Conservation (phyloP, 2,113 vertebrate species). For the Etheostoma spectabile region DNA sequence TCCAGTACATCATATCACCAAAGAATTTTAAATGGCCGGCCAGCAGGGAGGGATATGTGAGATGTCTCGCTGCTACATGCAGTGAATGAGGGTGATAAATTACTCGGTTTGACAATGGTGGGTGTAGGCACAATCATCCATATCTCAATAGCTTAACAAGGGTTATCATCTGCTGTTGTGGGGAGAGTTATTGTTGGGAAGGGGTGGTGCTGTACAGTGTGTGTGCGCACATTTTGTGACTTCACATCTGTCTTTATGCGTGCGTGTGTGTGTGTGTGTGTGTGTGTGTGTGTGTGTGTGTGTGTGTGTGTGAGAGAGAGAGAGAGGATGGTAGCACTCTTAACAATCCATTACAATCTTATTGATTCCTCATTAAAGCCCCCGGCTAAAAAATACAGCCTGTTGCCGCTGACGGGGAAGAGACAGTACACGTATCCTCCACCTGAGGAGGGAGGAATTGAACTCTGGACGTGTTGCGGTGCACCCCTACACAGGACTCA, state of each 20-base stretch:
- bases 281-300: not conserved
- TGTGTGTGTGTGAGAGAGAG: too few relatives aligned
- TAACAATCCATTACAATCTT: constrained; percentile 71
- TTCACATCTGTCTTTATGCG: not conserved
- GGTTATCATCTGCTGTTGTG: constrained; percentile 66
- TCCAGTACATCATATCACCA: constrained; percentile 24
- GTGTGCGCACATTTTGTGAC: not conserved
- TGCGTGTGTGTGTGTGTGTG: not conserved
- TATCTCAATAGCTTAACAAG: constrained; percentile 70
- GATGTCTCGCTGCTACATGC: constrained; percentile 32
- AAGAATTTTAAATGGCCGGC: constrained; percentile 16
- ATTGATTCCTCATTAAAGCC: constrained; percentile 77
- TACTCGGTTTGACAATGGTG: constrained; percentile 62
- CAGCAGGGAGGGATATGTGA: constrained; percentile 18
- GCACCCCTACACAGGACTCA: constrained; percentile 38
- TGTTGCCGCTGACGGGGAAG: constrained; percentile 48
- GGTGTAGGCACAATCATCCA: constrained; percentile 58
- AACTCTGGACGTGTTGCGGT: constrained; percentile 38
- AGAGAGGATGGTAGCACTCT: constrained; percentile 30
- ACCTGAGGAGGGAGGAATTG: constrained; percentile 47
- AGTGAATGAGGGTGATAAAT: constrained; percentile 54
- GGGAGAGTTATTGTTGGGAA: constrained; percentile 37
- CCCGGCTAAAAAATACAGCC: constrained; percentile 61
- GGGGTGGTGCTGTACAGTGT: not conserved
- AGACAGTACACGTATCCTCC: constrained; percentile 41